Evolutionary conservation across 2,888 invertebrate species (phyloP).

Genomic region (Epinotia bilunana): DNA sequence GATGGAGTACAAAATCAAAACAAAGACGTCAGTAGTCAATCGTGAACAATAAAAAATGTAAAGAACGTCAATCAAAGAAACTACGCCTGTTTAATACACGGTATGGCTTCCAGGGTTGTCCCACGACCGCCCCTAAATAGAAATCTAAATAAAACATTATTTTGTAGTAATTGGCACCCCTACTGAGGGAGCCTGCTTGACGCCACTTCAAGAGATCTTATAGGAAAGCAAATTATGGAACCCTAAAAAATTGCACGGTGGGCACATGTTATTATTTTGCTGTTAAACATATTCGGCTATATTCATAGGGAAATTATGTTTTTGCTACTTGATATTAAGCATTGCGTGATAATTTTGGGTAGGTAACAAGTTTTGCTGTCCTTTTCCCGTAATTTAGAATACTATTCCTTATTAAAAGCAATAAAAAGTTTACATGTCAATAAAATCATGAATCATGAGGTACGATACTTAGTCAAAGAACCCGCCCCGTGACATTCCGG

Average conservation of each 20-base stretch:
- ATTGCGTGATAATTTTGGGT: neutral
- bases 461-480: no score
- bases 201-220: constrained; percentile 80
- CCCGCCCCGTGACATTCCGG: no score
- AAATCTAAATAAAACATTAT: constrained; percentile 82
- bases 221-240: constrained; percentile 75
- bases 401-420: no score
- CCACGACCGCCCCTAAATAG: constrained; percentile 84
- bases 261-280: constrained; percentile 73
- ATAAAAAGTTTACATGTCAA: no score
- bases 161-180: constrained; percentile 83
- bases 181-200: constrained; percentile 74
- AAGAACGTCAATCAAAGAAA: constrained; percentile 79
- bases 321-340: constrained; percentile 11
- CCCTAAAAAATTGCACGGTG: constrained; percentile 61
- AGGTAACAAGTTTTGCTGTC: neutral
- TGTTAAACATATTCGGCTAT: constrained; percentile 51
- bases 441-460: no score
- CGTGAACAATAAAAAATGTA: constrained; percentile 69
- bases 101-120: constrained; percentile 81
- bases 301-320: neutral
- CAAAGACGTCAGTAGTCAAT: constrained; percentile 69
- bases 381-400: no score
- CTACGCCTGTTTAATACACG: constrained; percentile 77
- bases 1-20: neutral